phyloP scores from a whole-genome alignment of 1,140 invertebrate species.

The Globodera rostochiensis region DNA sequence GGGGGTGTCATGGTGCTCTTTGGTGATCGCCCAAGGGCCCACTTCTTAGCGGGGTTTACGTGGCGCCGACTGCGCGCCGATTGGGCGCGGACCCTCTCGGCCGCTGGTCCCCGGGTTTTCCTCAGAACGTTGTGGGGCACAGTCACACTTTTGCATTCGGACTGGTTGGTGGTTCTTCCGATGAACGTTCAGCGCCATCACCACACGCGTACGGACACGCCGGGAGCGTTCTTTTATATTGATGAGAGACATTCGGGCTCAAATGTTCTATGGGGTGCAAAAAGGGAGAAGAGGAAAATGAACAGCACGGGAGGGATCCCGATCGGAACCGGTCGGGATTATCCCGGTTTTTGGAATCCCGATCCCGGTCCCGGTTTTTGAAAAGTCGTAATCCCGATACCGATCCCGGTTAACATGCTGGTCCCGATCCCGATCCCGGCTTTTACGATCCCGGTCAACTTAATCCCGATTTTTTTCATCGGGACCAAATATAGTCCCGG shows the following conservation, averaged over 20 bases:
- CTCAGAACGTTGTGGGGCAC: conserved; percentile 33
- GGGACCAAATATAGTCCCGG: too few relatives aligned
- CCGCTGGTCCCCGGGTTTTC: conserved; percentile 41
- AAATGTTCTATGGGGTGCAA: not conserved
- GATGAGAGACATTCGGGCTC: not conserved
- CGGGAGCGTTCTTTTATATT: not conserved
- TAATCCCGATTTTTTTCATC: too few relatives aligned
- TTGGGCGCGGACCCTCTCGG: conserved; percentile 35
- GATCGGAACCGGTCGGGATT: too few relatives aligned
- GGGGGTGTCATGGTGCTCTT: conserved; percentile 12
- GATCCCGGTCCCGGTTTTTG: too few relatives aligned
- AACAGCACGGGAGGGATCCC: too few relatives aligned
- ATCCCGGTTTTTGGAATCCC: too few relatives aligned
- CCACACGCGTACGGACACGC: not conserved
- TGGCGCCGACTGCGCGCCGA: conserved; percentile 31
- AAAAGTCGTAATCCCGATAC: too few relatives aligned
- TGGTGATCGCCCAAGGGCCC: conserved; percentile 12
- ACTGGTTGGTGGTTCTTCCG: conserved; percentile 33
- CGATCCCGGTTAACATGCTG: too few relatives aligned
- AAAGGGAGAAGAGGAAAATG: not conserved
- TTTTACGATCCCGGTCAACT: too few relatives aligned
- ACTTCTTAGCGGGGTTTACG: not conserved
- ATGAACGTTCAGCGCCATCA: conserved; percentile 18
- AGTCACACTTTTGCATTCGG: conserved; percentile 25
- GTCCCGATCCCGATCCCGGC: too few relatives aligned